Percentiles rank a stretch among this genome's conserved stretches.
phyloP scores from a whole-genome alignment of 2,888 invertebrate genomes.

The Cephus pulcher region DNA sequence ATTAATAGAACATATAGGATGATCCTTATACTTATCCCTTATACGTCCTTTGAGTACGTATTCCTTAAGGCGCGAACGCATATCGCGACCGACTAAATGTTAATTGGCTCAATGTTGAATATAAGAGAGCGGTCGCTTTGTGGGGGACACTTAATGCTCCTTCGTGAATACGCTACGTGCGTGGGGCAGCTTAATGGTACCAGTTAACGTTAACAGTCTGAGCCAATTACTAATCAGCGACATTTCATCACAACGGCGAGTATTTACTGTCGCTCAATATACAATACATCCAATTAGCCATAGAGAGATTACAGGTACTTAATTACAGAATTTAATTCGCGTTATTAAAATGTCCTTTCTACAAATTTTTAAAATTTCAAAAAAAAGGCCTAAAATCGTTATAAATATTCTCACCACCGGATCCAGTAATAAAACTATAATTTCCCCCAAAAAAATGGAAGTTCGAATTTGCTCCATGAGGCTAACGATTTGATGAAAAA shows the following conservation, averaged over 20 bases:
- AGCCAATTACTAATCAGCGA: slow-evolving; percentile 43
- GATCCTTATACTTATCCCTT: not conserved
- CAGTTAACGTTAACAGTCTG: slow-evolving; percentile 41
- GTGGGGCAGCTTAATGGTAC: slow-evolving; percentile 37
- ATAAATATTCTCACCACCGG: not conserved
- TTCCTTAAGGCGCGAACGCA: not conserved
- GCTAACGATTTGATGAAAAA: slow-evolving; percentile 1
- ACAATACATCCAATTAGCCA: not conserved
- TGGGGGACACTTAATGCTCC: not conserved
- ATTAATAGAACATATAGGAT: not conserved
- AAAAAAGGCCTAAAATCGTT: not conserved
- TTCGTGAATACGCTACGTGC: slow-evolving; percentile 35
- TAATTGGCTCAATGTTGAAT: not conserved
- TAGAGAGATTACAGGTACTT: no score
- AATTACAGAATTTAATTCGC: no score
- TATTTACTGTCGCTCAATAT: not conserved
- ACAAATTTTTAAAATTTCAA: no score
- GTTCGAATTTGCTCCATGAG: not conserved
- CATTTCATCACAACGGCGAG: not conserved
- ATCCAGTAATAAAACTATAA: not conserved
- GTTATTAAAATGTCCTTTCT: no score
- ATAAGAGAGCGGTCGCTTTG: not conserved
- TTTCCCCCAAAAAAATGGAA: not conserved
- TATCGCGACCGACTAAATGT: not conserved
- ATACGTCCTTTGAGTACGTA: not conserved